Base-by-base conservation (phyloP, 2,113 vertebrate species). In the Corythoichthys haematopterus region DNA sequence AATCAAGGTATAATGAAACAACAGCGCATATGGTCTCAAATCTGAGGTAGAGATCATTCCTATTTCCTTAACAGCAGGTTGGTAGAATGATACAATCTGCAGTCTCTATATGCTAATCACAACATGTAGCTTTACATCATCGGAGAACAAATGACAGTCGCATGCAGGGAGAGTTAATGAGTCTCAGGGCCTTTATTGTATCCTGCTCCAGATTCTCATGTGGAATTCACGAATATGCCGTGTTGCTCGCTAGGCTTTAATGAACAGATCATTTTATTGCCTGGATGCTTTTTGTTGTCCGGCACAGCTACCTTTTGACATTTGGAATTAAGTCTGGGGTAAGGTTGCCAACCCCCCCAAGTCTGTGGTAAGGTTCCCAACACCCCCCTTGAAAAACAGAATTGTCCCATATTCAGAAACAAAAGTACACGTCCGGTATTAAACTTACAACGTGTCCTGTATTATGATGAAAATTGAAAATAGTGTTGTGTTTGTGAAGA, bases 81-180 rank as follows among this genome's bases (percentile, higher is more conserved):
- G 10, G 16, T 28, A 5, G 12, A 20, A 13, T n/a, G 38, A 61
- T 45, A 20, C 38, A 61, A 28, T 61, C 59, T 28, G 59, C 38
- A 13, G 8, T 45, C 38, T n/a, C 59, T 61, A 43, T 61, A 43
- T 45, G 38, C 16, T 61, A 28, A 40, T 43, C n/a, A 14, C 37
- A 40, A 43, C 4, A 56, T 56, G 53, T 56, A 55, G 53, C 11
- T 33, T 20, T 12, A 12, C 59, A 45, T 62, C 59, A 61, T 56
- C 33, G 11, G 28, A 35, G 35, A 45, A 62, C n/a, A 46, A 45
- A 43, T 28, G 37, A 13, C 5, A 45, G 16, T 10, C 4, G 40
- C 59, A 14, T 62, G 59, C 16, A 14, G 40, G 43, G 59, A 62
- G n/a, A 12, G 59, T 62, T 62, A 45, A 62, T 62, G 40, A 62